Base-by-base conservation (phyloP, 2,113 vertebrate genomes). In the Hippocampus mohnikei region DNA sequence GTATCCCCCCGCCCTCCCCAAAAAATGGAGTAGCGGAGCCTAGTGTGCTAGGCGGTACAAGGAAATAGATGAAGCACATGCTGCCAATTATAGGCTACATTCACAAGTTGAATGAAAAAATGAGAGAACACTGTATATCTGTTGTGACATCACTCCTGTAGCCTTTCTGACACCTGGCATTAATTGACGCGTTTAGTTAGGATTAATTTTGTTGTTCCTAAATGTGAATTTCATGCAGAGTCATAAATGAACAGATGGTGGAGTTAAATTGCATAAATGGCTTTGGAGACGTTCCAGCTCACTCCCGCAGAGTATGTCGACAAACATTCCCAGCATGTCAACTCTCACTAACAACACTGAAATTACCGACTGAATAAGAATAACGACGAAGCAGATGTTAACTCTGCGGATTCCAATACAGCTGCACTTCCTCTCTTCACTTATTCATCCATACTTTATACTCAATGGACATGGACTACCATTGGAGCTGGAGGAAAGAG, bases 191-290 rank as follows among this genome's bases (percentile, higher is more conserved):
- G 2, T 60, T 33, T 60, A 60, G 33, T 60, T 18, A 16, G 23
- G 25, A 23, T 27, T 2, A 40, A 81, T 72, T 82, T 87, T 74
- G 77, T 84, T 68, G 78, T 80, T 67, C 61, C 55, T 76, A 75
- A 85, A 78, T 78, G 70, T 68, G 72, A 80, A 87, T 86, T 84
- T 85, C 79, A 82, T 76, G 80, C 79, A 48, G 37, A 56, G 66
- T 72, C 84, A 77, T 80, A 76, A 55, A 80, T 71, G 66, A 88
- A 84, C 87, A 90, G 88, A 89, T 88, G 87, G 85, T 78, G n/a
- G 29, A 53, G 78, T 77, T 78, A 82, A 84, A 74, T 75, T 77
- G 58, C 78, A 77, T 76, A 76, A 89, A 90, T 85, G 73, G 66
- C 66, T 81, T 82, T 89, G 86, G 87, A 86, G 71, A 37, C 6